Conservation (phyloP, 2,888 invertebrate species). For the Griposia aprilina region DNA sequence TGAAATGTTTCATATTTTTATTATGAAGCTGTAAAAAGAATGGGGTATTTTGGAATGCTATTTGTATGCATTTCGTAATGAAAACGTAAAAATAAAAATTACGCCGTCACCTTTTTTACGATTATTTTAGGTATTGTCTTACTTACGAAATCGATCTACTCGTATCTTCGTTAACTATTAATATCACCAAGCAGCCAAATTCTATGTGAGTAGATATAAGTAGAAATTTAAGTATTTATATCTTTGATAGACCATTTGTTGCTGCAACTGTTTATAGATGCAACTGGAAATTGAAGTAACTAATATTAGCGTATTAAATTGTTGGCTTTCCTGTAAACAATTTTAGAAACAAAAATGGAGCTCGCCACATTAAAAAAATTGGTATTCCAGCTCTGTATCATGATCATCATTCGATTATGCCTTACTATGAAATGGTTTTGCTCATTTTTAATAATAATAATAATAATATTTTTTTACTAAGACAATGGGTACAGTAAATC, state of each 20-base stretch:
- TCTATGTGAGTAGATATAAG: background rate
- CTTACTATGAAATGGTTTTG: no score
- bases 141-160: background rate
- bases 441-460: no score
- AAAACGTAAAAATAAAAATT: slow-evolving; percentile 24
- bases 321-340: no score
- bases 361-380: background rate
- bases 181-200: background rate
- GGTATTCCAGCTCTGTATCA: no score
- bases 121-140: background rate
- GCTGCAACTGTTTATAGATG: background rate
- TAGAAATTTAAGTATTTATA: background rate
- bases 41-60: slow-evolving; percentile 16
- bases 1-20: slow-evolving; percentile 62
- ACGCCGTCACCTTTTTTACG: slow-evolving; percentile 2
- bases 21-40: slow-evolving; percentile 51
- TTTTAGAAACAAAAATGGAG: background rate
- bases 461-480: no score
- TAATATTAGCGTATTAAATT: no score
- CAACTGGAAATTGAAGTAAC: background rate
- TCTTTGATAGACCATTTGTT: background rate
- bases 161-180: no score
- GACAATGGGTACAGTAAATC: no score
- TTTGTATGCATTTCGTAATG: slow-evolving; percentile 39
- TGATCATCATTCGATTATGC: background rate